These are phyloP conservation scores for Marronus borbonicus DNA, from an alignment of 2,888 invertebrate genomes.

Conservation along the genomic window DNA sequence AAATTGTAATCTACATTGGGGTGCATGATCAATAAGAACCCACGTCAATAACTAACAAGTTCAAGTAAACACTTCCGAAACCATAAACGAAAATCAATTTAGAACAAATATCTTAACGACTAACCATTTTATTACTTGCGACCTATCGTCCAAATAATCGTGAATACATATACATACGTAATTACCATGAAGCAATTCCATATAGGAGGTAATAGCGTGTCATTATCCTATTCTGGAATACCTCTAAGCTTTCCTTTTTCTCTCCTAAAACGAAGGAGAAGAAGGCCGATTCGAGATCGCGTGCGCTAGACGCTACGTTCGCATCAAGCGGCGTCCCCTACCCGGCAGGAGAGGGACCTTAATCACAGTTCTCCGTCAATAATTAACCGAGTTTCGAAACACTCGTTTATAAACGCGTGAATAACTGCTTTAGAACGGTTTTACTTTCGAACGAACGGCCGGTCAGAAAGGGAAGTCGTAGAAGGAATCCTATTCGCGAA, in stretches of 20 bases:
- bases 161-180: not conserved
- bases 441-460: slow-evolving; percentile 15
- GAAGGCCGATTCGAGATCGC: not conserved
- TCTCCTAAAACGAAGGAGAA: not conserved
- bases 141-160: too few relatives aligned
- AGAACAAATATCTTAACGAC: slow-evolving; percentile 5
- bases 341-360: not conserved
- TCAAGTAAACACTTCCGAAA: not conserved
- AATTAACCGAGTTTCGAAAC: slow-evolving; percentile 39
- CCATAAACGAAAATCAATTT: slow-evolving; percentile 14
- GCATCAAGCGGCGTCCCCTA: not conserved
- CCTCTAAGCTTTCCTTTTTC: slow-evolving; percentile 17
- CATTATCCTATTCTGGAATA: not conserved
- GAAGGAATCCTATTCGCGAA: not conserved
- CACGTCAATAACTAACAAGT: too few relatives aligned
- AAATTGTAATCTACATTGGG: too few relatives aligned
- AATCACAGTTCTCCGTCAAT: slow-evolving; percentile 30
- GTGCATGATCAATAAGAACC: too few relatives aligned
- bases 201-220: slow-evolving; percentile 9
- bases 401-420: slow-evolving; percentile 23
- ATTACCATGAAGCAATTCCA: slow-evolving; percentile 6
- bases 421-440: slow-evolving; percentile 18
- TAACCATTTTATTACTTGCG: not conserved
- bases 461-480: too few relatives aligned
- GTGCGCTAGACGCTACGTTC: slow-evolving; percentile 9